Conservation (phyloP, 2,888 invertebrate genomes). For the Aphrophora alni region DNA sequence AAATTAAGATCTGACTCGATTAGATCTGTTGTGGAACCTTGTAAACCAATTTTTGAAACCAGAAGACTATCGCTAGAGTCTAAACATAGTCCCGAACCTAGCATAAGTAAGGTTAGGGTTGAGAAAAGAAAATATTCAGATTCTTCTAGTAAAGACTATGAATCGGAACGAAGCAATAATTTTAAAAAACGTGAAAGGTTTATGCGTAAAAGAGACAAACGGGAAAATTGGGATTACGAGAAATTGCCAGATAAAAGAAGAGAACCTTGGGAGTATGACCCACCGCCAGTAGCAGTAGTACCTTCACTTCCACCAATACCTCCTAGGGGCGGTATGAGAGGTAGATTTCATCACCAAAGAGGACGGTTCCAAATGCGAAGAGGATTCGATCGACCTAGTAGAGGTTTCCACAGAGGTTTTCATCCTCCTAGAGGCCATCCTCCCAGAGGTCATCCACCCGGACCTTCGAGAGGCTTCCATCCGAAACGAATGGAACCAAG, state of each 20-base stretch:
- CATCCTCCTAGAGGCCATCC: slow-evolving; percentile 26
- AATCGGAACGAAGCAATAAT: neutral
- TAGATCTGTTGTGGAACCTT: neutral
- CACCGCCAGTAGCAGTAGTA: neutral
- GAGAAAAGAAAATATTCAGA: slow-evolving; percentile 37
- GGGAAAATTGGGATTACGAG: slow-evolving; percentile 22
- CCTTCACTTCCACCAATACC: neutral
- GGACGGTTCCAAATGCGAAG: slow-evolving; percentile 22
- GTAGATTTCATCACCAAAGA: slow-evolving; percentile 29
- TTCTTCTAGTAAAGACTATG: slow-evolving; percentile 10
- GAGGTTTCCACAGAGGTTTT: slow-evolving; percentile 30
- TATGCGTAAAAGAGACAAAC: slow-evolving; percentile 22
- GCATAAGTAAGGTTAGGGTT: slow-evolving; percentile 6
- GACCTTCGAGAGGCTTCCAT: slow-evolving; percentile 26
- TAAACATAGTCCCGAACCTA: neutral
- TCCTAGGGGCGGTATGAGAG: slow-evolving; percentile 24
- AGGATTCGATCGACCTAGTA: slow-evolving; percentile 25
- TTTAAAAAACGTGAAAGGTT: slow-evolving; percentile 18
- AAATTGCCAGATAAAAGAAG: slow-evolving; percentile 27
- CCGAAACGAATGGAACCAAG: slow-evolving; percentile 15
- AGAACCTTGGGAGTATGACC: slow-evolving; percentile 32
- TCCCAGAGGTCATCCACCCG: slow-evolving; percentile 19
- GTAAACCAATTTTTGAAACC: neutral
- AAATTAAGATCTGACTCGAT: slow-evolving; percentile 2
- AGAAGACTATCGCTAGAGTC: neutral